Conservation (phyloP, 2,113 vertebrate species). For the Neotragus moschatus region DNA sequence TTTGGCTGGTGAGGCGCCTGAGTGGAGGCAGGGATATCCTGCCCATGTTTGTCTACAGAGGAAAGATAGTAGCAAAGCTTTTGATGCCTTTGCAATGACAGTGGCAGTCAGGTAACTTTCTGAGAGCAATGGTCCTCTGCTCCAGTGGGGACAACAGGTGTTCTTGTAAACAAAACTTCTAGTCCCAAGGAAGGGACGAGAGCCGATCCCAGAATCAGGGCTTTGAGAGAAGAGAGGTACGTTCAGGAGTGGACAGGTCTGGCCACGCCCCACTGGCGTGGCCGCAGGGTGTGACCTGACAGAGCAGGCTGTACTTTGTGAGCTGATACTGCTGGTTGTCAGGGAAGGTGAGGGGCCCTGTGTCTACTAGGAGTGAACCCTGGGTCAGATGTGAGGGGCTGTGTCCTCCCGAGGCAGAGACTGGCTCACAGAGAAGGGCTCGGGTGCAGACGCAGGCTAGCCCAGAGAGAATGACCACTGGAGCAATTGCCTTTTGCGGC, state of each 20-base stretch:
- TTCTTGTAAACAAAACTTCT: not conserved
- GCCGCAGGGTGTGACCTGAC: rapidly evolving
- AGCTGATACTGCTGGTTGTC: not conserved
- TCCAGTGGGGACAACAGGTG: not conserved
- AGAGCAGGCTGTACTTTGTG: not conserved
- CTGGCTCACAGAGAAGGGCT: not conserved
- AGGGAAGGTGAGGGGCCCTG: no score
- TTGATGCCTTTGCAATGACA: no score
- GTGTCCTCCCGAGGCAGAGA: not conserved
- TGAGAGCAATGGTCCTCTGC: rapidly evolving
- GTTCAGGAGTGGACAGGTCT: not conserved
- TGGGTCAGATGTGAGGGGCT: not conserved
- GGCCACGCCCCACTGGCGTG: rapidly evolving
- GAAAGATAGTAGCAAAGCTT: not conserved
- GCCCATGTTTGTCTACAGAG: not conserved
- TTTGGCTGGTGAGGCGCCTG: not conserved
- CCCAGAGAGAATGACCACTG: rapidly evolving
- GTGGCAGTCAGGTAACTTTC: rapidly evolving
- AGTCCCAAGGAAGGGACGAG: not conserved
- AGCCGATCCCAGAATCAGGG: not conserved
- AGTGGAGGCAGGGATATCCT: rapidly evolving
- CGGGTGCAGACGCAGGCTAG: rapidly evolving
- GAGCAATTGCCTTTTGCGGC: no score
- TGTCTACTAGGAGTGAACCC: not conserved
- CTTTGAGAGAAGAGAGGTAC: not conserved